Conservation (phyloP, 1,140 invertebrate species). For the Apis florea region DNA sequence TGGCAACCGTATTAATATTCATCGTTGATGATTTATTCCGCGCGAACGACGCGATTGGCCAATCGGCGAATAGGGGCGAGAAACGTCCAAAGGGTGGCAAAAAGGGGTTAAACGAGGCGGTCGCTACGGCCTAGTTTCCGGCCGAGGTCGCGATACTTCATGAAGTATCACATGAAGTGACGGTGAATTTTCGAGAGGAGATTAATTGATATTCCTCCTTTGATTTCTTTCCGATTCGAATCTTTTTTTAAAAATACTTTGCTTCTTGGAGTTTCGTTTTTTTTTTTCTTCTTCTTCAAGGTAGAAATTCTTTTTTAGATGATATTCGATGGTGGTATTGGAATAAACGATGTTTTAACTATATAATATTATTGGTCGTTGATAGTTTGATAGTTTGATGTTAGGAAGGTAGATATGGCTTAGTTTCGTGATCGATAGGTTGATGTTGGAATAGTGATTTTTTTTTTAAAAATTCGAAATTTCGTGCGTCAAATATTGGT, state of each 20-base stretch:
- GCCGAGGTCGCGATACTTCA: not conserved
- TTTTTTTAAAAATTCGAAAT: too few relatives aligned
- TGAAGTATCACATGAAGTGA: conserved; percentile 12
- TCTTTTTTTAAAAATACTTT: not conserved
- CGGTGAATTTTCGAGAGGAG: conserved; percentile 6
- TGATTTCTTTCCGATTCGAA: too few relatives aligned
- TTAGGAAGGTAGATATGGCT: not conserved
- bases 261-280: not conserved
- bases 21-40: conserved; percentile 39
- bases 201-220: conserved; percentile 26
- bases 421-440: not conserved
- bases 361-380: too few relatives aligned
- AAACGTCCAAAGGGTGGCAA: not conserved
- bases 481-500: too few relatives aligned
- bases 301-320: too few relatives aligned
- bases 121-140: conserved; percentile 39
- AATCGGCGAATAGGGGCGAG: not conserved
- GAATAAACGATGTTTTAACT: too few relatives aligned
- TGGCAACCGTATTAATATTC: conserved; percentile 24
- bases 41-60: conserved; percentile 12
- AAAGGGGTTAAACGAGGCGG: conserved; percentile 16
- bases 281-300: not conserved
- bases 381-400: not conserved
- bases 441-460: too few relatives aligned
- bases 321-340: too few relatives aligned